Evolutionary conservation across 30 jellyfish, hydroid and myxozoan species (phyloP).

Genomic region (Aurelia coerulea): DNA sequence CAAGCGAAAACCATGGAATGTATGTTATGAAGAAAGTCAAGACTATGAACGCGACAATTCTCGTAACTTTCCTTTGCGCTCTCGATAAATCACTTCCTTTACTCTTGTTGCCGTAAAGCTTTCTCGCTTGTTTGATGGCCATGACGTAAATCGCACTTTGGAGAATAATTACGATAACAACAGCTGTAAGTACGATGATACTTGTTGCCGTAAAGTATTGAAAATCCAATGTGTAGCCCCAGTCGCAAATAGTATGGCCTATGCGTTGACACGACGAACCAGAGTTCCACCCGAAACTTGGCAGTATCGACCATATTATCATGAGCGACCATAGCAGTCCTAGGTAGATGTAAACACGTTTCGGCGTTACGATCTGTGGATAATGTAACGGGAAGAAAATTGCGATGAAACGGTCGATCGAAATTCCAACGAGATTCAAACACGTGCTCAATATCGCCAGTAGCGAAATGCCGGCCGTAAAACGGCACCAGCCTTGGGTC

Average conservation of each 20-base stretch:
- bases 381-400: constrained; percentile 61
- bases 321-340: constrained; percentile 21
- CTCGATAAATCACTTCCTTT: constrained; percentile 11
- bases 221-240: constrained; percentile 39
- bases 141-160: constrained; percentile 36
- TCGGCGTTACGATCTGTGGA: constrained; percentile 46
- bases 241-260: constrained; percentile 59
- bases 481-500: constrained; percentile 50
- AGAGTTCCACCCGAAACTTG: constrained; percentile 57
- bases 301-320: constrained; percentile 42
- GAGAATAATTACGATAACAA: constrained; percentile 36
- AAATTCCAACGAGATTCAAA: constrained; percentile 54
- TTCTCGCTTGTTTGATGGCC: constrained; percentile 42
- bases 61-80: constrained; percentile 46
- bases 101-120: neutral
- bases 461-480: constrained; percentile 34
- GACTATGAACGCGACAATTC: constrained; percentile 48
- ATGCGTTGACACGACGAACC: constrained; percentile 18
- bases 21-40: constrained; percentile 52
- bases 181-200: constrained; percentile 49
- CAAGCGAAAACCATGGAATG: constrained; percentile 67
- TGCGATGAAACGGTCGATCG: constrained; percentile 61
- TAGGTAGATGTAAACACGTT: constrained; percentile 17
- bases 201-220: constrained; percentile 44
- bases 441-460: constrained; percentile 59